Evolutionary conservation across 30 jellyfish, hydroid and myxozoan species (phyloP).

Genomic region (Morbakka virulenta): DNA sequence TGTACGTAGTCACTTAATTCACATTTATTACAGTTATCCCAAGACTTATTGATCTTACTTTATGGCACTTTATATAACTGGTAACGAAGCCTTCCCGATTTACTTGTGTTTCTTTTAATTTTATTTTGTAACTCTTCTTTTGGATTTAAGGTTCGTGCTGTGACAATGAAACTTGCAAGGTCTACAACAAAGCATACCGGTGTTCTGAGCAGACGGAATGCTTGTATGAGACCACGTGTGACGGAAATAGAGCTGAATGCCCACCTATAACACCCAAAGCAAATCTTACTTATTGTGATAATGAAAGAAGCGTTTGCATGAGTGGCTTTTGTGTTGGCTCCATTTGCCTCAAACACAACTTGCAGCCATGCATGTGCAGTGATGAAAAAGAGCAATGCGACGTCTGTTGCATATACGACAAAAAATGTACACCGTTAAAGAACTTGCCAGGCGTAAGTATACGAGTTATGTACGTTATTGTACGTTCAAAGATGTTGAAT

Average conservation of each 20-base stretch:
- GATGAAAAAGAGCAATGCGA: slow-evolving; percentile 66
- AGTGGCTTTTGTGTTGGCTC: slow-evolving; percentile 92
- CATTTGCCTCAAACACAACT: slow-evolving; percentile 58
- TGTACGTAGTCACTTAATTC: no score
- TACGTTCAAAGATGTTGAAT: no score
- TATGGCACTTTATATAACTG: no score
- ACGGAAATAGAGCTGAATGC: slow-evolving; percentile 75
- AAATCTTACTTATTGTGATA: slow-evolving; percentile 78
- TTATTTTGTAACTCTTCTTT: not conserved
- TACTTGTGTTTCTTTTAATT: not conserved
- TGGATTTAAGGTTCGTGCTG: slow-evolving; percentile 84
- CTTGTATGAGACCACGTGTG: slow-evolving; percentile 51
- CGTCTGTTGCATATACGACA: slow-evolving; percentile 74
- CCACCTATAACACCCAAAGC: slow-evolving; percentile 54
- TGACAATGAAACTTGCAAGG: slow-evolving; percentile 80
- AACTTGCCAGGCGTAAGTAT: slow-evolving; percentile 58
- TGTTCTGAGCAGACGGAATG: slow-evolving; percentile 91
- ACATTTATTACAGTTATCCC: no score
- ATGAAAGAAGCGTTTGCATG: slow-evolving; percentile 79
- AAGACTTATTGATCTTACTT: no score
- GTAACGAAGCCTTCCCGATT: not conserved
- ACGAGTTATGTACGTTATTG: not conserved
- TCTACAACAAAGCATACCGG: slow-evolving; percentile 41
- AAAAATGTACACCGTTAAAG: slow-evolving; percentile 54
- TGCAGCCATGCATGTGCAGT: slow-evolving; percentile 79